Conservation (phyloP, 2,888 invertebrate species). For the Carpatolechia fugitivella region DNA sequence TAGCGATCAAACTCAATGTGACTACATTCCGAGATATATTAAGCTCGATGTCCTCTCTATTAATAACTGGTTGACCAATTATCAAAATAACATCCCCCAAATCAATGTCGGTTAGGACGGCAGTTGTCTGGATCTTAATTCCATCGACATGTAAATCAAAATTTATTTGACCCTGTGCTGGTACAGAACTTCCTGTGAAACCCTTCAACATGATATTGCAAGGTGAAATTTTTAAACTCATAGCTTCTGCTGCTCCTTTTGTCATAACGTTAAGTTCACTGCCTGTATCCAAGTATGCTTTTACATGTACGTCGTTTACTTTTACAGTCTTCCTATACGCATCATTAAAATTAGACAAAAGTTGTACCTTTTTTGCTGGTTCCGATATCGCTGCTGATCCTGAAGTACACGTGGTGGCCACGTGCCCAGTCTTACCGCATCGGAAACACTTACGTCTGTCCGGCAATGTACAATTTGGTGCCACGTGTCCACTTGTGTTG, state of each 20-base stretch:
- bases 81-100: not conserved
- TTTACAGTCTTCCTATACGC: not conserved
- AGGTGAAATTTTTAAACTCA: not conserved
- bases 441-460: conserved; percentile 9
- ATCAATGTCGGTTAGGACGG: not conserved
- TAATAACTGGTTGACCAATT: not conserved
- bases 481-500: conserved; percentile 2
- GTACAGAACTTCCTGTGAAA: conserved; percentile 1
- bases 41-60: not conserved
- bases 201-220: not conserved
- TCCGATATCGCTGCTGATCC: not conserved
- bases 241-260: not conserved
- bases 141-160: not conserved
- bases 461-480: not conserved
- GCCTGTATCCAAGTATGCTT: not conserved
- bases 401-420: not conserved
- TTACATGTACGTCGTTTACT: conserved; percentile 19
- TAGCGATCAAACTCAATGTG: not conserved
- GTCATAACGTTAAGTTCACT: not conserved
- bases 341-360: not conserved
- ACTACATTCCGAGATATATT: not conserved
- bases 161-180: no score
- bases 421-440: not conserved
- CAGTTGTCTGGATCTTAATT: not conserved
- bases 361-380: not conserved